Evolutionary conservation across 2,113 vertebrate species (phyloP), one percentile per base, ranked within the genome.

Genomic region (Nothobranchius kuhntae): DNA sequence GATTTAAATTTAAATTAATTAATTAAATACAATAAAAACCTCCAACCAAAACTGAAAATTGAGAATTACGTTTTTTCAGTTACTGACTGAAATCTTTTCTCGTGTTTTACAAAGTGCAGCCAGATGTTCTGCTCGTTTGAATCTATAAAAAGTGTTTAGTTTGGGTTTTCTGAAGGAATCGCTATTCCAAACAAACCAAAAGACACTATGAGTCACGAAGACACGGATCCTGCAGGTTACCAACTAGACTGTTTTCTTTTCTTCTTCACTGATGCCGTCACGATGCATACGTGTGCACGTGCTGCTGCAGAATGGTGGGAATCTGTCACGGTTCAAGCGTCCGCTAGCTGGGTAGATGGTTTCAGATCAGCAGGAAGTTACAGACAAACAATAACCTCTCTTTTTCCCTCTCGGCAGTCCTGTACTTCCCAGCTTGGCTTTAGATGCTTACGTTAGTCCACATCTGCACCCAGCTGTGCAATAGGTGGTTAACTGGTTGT

Each of bases 281-380:
- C 10, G 1, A 61, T 38, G 24, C 26, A 47, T 45, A 40, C 30
- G 3, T 40, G 38, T 40, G 38, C 38, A 40, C 7, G 38, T 40
- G 2, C 54, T 58, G 60, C 15, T 11, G 46, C 45, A 3, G n/a
- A 58, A 56, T 17, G 78, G 58, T 88, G 89, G 86, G 86, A 90
- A 89, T 78, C 65, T 84, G 67, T 65, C 83, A 83, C 59, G 53
- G 61, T 26, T 36, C 60, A 17, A 65, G 61, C 17, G 1, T 38
- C 40, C 0, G 61, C 77, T 75, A 74, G 72, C 71, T 3, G 50
- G n/a, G 74, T 80, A 87, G 87, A 87, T 86, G 87, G 13, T 52
- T 65, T n/a, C 53, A 38, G 53, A 61, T 66, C 60, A 24, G 65
- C 86, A 85, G 84, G 84, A 88, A 85, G 75, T 65, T 56, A 57